Evolutionary conservation across 2,888 invertebrate species (phyloP), one percentile per base, ranked within the genome.

Genomic region (Onchidella celtica): DNA sequence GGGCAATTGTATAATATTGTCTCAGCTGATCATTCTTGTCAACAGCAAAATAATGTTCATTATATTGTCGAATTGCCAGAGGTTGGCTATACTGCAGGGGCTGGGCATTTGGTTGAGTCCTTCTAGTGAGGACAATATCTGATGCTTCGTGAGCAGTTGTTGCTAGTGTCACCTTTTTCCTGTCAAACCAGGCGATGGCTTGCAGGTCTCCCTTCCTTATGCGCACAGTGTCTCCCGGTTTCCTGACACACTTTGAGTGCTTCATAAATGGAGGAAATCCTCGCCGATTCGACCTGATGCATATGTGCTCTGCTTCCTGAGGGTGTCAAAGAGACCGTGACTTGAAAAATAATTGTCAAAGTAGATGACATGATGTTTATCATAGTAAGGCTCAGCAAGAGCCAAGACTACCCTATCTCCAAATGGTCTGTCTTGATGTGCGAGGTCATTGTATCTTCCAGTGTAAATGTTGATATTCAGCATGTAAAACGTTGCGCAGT

Each of bases 11-110:
- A 34, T 59, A 78, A 57, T 68, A 69, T 36, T 66, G 66, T 17
- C 57, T 57, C 3, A 57, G 72, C 38, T 75, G 75, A 11, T 75
- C 65, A 36, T 63, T 75, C 1, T 75, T 75, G 63, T 75, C 75
- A 2, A 75, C 75, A 36, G 21, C 63, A 38, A 59, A 59, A 29
- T 63, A 63, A 29, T 75, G 61, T n/a, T 63, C 38, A 1, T 29
- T 75, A 40, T 75, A 65, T 24, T 63, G 34, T 57, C 59, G 34
- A 17, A 75, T 75, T 21, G 75, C 65, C 21, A 36, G 57, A 24
- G 75, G 75, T 27, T 75, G 59, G 17, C 38, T 57, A 36, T 75
- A 75, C n/a, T 34, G 34, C 21, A 29, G n/a, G 27, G 36, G 38
- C 24, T 57, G 75, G 3, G 61, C 40, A 21, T 59, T 59, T 0